Evolutionary conservation across 2,888 invertebrate species (phyloP), one percentile per base, ranked within the genome.

Genomic region (Uloborus plumipes): DNA sequence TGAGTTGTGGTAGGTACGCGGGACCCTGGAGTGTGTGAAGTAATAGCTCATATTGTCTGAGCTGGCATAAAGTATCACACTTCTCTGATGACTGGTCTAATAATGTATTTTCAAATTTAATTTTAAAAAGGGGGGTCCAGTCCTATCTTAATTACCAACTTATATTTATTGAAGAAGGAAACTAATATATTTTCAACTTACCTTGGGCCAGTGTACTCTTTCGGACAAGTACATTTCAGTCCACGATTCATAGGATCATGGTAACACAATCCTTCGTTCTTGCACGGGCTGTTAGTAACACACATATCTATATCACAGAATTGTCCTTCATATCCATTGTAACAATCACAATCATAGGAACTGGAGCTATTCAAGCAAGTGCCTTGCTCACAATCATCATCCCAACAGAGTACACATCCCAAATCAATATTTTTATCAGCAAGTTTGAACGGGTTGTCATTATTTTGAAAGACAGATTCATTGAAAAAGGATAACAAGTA

Each of bases 401-500:
- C 93, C 89, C 95, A 94, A 89, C 96, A 96, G 85, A 97, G 91
- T 86, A 93, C 91, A 90, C 96, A 97, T 11, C 85, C 85, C 7
- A 85, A 76, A 20, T 85, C 64, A 14, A 76, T 16, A 39, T 72
- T 55, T 11, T 70, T 58, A 20, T 49, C 51, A 4, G 71, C 16
- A 2, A 75, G 51, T 7, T 65, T 20, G 69, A 80, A 80, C 4
- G 81, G 81, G 22, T 64, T 73, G 7, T 39, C 86, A 71, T 86
- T 86, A 70, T 86, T 86, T 7, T 83, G 71, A 85, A 95, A 92
- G 88, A 94, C 92, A 84, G 92, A 91, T 88, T 93, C 92, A 39
- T 93, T 92, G 90, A 95, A 96, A 90, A 94, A 97, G 6, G 97
- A 97, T 85, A 98, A 90, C 84, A 97, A 91, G 86, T 95, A 91